These are phyloP conservation scores for Planiliza haematocheilus DNA, from an alignment of 2,113 vertebrate genomes.

Conservation along the genomic window DNA sequence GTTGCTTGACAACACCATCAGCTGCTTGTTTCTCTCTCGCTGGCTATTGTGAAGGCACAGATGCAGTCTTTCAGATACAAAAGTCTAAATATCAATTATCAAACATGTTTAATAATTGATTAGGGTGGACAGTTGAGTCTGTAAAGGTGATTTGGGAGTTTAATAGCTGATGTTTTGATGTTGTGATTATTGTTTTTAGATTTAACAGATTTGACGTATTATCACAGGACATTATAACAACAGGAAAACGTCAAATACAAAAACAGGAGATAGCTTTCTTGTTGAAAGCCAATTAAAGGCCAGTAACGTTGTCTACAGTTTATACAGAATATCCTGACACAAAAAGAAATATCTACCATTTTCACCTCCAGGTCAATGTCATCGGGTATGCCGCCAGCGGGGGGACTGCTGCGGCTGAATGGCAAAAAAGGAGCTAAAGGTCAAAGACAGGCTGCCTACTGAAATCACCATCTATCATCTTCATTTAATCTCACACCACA, in stretches of 20 bases:
- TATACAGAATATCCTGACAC: too few relatives aligned
- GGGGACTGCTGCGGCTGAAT: not conserved
- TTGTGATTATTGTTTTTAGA: slow-evolving; percentile 1
- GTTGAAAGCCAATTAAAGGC: not conserved
- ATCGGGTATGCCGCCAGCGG: not conserved
- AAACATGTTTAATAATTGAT: too few relatives aligned
- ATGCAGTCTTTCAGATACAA: too few relatives aligned
- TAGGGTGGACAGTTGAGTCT: too few relatives aligned
- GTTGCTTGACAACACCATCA: too few relatives aligned
- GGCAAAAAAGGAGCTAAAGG: slow-evolving; percentile 41
- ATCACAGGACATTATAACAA: too few relatives aligned
- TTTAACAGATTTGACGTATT: not conserved
- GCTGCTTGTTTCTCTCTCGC: too few relatives aligned
- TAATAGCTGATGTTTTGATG: too few relatives aligned
- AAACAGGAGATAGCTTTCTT: not conserved
- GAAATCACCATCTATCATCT: slow-evolving; percentile 59
- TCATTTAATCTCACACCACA: slow-evolving; percentile 51
- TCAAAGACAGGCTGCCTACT: slow-evolving; percentile 46
- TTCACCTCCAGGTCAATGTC: slow-evolving; percentile 26
- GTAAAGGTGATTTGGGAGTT: too few relatives aligned
- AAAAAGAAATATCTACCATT: slow-evolving; percentile 6
- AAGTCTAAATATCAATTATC: too few relatives aligned
- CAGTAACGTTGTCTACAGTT: not conserved
- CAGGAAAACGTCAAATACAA: slow-evolving; percentile 8
- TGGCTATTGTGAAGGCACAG: too few relatives aligned